These are phyloP conservation scores for Heliconius melpomene DNA, from an alignment of 1,140 invertebrate genomes.

Conservation along the genomic window DNA sequence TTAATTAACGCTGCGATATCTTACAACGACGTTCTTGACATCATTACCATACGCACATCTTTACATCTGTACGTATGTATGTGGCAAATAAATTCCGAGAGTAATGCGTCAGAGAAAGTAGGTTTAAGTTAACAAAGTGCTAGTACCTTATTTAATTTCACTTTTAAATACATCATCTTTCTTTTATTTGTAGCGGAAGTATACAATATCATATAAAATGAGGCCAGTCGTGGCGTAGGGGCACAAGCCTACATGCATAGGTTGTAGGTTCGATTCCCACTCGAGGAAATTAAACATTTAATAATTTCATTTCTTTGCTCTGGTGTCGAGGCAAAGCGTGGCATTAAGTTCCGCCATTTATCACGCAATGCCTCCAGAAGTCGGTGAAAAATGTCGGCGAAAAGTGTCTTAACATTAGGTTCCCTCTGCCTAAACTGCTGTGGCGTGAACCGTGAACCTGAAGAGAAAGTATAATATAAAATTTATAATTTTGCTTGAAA, in stretches of 20 bases:
- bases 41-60: conserved; percentile 7
- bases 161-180: neutral
- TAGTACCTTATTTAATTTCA: neutral
- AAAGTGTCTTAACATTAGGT: too few species aligned
- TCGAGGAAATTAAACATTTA: too few species aligned
- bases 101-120: conserved; percentile 9
- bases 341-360: too few species aligned
- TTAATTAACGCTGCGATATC: conserved; percentile 68
- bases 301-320: too few species aligned
- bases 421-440: too few species aligned
- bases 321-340: too few species aligned
- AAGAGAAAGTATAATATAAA: neutral
- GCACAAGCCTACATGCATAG: too few species aligned
- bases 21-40: conserved; percentile 48
- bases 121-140: neutral
- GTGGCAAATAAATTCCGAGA: neutral
- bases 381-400: too few species aligned
- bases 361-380: too few species aligned
- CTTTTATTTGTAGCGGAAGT: neutral
- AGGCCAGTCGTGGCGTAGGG: too few species aligned
- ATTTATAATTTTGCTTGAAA: neutral
- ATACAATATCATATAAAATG: neutral
- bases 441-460: too few species aligned
- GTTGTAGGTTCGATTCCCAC: too few species aligned
- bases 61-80: neutral